phyloP scores from a whole-genome alignment of 1,140 invertebrate species.

The Glomeris maerens region DNA sequence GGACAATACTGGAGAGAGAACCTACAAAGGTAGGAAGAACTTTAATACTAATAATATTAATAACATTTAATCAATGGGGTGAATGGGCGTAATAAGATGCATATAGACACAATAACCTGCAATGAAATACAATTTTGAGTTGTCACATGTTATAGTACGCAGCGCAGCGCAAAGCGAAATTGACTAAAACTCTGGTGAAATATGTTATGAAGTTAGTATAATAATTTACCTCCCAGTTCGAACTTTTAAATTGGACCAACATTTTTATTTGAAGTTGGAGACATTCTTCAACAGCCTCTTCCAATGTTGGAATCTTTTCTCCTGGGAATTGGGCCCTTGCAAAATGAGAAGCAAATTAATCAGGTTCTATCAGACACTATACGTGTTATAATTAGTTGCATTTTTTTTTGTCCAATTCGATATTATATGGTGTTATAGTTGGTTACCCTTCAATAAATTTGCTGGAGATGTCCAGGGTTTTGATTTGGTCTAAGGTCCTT shows the following conservation, averaged over 20 bases:
- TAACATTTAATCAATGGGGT: conserved; percentile 2
- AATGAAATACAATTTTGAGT: not conserved
- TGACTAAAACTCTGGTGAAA: no score
- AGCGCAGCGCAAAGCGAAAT: conserved; percentile 1
- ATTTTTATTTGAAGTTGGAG: conserved; percentile 38
- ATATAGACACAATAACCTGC: conserved; percentile 5
- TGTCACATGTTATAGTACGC: conserved; percentile 7
- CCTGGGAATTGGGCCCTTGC: conserved; percentile 34
- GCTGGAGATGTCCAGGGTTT: conserved; percentile 43
- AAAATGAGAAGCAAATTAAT: conserved; percentile 31
- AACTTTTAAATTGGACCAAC: conserved; percentile 49
- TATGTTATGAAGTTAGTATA: conserved; percentile 3
- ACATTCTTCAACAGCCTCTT: conserved; percentile 40
- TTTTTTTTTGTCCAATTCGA: not conserved
- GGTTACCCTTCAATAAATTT: conserved; percentile 34
- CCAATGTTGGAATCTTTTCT: conserved; percentile 41
- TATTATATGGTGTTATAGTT: conserved; percentile 14
- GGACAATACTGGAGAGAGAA: no score
- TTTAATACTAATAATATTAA: no score
- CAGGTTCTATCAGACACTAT: conserved; percentile 18
- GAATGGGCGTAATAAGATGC: not conserved
- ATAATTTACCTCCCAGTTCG: conserved; percentile 32
- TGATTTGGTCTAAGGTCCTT: conserved; percentile 46
- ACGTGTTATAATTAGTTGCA: not conserved
- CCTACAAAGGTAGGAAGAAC: no score